Conservation (phyloP, 2,113 vertebrate species). For the Gorilla gorilla region DNA sequence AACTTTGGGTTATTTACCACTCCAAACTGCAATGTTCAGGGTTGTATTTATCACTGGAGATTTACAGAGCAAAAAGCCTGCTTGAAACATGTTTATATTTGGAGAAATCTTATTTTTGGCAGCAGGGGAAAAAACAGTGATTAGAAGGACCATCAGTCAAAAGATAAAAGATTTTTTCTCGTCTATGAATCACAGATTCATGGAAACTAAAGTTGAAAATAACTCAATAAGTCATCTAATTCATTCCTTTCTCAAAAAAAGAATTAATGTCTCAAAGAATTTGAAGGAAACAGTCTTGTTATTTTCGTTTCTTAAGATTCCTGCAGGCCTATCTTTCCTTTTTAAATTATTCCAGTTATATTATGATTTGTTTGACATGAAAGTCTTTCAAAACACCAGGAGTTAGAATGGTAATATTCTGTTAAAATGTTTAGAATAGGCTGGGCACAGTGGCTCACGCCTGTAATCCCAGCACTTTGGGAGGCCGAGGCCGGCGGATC, state of each 20-base stretch:
- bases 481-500: no score
- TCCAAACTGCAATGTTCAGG: not conserved
- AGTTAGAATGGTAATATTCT: conserved; percentile 29
- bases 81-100: conserved; percentile 64
- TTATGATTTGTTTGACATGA: conserved; percentile 29
- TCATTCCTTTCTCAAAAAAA: conserved; percentile 28
- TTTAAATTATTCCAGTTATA: not conserved
- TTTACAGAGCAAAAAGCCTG: conserved; percentile 58
- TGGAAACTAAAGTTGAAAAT: conserved; percentile 48
- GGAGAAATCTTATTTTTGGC: conserved; percentile 59
- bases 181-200: conserved; percentile 35
- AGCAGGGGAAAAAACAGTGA: not conserved
- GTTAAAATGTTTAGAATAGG: conserved; percentile 43
- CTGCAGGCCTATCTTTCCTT: not conserved
- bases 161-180: conserved; percentile 56
- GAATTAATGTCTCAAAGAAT: conserved; percentile 11
- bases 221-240: conserved; percentile 11
- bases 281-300: conserved; percentile 6
- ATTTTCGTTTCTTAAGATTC: not conserved
- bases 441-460: no score
- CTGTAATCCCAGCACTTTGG: no score
- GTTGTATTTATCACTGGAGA: conserved; percentile 32
- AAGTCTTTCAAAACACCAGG: conserved; percentile 7
- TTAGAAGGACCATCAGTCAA: conserved; percentile 43
- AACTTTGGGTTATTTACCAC: conserved; percentile 46